phyloP scores from a whole-genome alignment of 64 coral and sea anemone genomes.

The Stylophora pistillata region DNA sequence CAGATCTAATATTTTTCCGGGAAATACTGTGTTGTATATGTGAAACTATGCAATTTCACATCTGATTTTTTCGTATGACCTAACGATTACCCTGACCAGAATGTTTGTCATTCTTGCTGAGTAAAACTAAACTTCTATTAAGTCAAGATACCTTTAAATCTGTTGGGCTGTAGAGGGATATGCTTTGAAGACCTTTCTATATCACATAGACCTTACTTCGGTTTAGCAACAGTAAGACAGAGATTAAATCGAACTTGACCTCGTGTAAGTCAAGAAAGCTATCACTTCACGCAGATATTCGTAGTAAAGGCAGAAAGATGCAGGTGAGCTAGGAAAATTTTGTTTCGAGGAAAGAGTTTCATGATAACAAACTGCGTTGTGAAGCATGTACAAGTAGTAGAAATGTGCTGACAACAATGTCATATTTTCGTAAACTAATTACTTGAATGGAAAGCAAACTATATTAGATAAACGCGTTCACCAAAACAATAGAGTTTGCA shows the following conservation, averaged over 20 bases:
- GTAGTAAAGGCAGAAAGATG: neutral
- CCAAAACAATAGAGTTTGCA: neutral
- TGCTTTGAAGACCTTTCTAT: neutral
- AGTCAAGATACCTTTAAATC: neutral
- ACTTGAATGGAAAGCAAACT: neutral
- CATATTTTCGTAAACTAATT: slow-evolving; percentile 30
- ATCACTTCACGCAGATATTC: neutral
- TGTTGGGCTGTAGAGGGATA: neutral
- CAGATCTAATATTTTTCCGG: neutral
- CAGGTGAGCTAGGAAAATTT: neutral
- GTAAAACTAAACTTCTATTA: neutral
- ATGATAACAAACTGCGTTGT: neutral
- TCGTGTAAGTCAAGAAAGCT: neutral
- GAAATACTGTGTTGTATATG: no score
- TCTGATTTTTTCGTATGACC: neutral
- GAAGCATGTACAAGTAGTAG: neutral
- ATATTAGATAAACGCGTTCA: neutral
- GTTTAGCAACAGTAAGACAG: neutral
- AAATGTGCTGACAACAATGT: neutral
- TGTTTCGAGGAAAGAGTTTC: neutral
- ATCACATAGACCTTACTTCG: neutral
- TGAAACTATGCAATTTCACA: neutral
- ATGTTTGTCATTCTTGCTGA: no score
- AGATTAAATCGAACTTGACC: slow-evolving; percentile 15
- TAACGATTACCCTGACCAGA: neutral